Evolutionary conservation across 2,888 invertebrate genomes (phyloP).

Genomic region (Caenorhabditis virilis): DNA sequence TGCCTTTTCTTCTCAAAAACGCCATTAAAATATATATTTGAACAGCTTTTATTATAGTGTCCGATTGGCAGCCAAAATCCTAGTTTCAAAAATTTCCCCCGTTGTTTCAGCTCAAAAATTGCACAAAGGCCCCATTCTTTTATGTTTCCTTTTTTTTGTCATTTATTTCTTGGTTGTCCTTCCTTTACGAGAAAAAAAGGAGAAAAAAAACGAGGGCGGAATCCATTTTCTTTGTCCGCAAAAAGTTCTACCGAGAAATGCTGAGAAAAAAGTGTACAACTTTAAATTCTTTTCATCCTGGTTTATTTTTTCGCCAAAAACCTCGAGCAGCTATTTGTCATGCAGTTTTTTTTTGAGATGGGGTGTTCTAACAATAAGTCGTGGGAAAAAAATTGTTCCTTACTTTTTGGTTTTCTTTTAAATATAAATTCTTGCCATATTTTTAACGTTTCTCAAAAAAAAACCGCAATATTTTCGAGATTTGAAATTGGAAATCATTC

Average conservation of each 20-base stretch:
- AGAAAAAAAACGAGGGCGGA: not conserved
- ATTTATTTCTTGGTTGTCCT: not conserved
- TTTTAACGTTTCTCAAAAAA: no score
- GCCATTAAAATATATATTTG: constrained; percentile 33
- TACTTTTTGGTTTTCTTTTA: no score
- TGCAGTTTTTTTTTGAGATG: no score
- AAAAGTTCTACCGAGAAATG: not conserved
- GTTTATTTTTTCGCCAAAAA: not conserved
- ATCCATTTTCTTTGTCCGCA: no score
- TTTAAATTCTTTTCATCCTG: constrained; percentile 13
- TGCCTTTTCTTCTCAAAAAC: constrained; percentile 5
- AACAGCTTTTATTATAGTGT: constrained; percentile 16
- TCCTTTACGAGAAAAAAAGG: not conserved
- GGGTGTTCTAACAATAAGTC: no score
- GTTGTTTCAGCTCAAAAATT: not conserved
- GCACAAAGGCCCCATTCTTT: no score
- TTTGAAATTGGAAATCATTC: no score
- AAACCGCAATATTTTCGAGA: no score
- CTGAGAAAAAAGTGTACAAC: constrained; percentile 4
- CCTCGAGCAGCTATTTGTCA: no score
- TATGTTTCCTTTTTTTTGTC: not conserved
- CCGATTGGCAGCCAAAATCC: not conserved
- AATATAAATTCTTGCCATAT: no score
- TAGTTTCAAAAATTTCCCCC: not conserved
- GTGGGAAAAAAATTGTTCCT: no score